These are phyloP conservation scores for Axinella damicornis DNA, from an alignment of 37 sponge, comb jelly and placozoan genomes.

Conservation along the genomic window DNA sequence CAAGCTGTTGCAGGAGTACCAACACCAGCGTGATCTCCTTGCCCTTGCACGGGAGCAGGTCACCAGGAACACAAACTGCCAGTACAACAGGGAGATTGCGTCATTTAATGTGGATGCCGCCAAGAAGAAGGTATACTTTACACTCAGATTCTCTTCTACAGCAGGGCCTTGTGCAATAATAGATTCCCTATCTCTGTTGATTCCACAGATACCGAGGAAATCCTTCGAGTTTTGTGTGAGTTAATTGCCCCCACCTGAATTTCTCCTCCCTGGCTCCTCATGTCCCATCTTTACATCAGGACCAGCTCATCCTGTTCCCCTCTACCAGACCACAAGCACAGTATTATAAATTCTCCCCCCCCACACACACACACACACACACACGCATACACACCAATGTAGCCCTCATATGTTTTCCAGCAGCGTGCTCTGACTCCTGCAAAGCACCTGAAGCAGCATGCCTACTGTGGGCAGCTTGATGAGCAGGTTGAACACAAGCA, in stretches of 20 bases:
- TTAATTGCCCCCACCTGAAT: too few relatives aligned
- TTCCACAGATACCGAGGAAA: background rate
- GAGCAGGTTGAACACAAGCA: conserved; percentile 56
- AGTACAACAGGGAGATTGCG: conserved; percentile 27
- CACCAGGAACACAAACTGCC: background rate
- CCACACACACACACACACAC: background rate
- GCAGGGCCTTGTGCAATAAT: too few relatives aligned
- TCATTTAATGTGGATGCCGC: conserved; percentile 17
- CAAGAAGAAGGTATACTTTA: background rate
- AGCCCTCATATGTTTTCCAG: conserved; percentile 85
- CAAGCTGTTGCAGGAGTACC: conserved; percentile 72
- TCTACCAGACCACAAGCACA: too few relatives aligned
- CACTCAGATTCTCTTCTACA: too few relatives aligned
- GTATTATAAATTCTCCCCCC: background rate
- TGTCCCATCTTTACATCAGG: too few relatives aligned
- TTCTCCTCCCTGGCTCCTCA: too few relatives aligned
- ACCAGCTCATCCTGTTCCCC: too few relatives aligned
- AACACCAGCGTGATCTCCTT: conserved; percentile 46
- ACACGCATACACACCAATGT: background rate
- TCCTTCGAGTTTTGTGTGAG: conserved; percentile 40
- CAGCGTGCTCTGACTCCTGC: conserved; percentile 63
- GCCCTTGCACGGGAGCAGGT: conserved; percentile 65
- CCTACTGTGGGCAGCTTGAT: conserved; percentile 80
- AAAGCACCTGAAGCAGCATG: conserved; percentile 35
- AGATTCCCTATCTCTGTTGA: background rate